Percentiles rank a stretch among this genome's conserved stretches.
phyloP scores from a whole-genome alignment of 2,888 invertebrate species.

The Artemia sinica region DNA sequence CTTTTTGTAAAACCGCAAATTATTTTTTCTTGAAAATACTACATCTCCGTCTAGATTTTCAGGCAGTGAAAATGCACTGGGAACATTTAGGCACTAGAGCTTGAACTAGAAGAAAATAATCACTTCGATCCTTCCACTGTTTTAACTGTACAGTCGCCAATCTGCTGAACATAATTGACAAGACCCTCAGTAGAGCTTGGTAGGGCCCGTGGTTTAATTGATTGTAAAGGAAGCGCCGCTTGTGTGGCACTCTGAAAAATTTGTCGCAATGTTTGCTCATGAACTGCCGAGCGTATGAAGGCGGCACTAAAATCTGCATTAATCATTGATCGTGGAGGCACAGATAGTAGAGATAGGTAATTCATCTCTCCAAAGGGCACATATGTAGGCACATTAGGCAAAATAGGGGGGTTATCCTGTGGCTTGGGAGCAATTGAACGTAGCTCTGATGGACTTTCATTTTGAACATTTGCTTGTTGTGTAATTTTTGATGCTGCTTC shows the following conservation, averaged over 20 bases:
- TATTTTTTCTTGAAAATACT: too few relatives aligned
- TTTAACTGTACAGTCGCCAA: constrained; percentile 5
- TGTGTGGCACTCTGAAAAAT: constrained; percentile 1
- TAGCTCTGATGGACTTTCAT: not conserved
- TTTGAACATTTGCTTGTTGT: constrained; percentile 6
- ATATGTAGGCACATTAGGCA: constrained; percentile 3
- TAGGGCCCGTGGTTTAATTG: not conserved
- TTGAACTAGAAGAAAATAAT: not conserved
- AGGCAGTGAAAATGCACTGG: constrained; percentile 12
- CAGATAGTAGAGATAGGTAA: constrained; percentile 20
- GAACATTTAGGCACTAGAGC: not conserved
- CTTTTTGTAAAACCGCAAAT: not conserved
- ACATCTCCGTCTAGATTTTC: not conserved
- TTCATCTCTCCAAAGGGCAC: constrained; percentile 20
- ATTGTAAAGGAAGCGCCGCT: not conserved
- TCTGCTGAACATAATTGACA: not conserved
- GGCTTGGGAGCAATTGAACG: constrained; percentile 14
- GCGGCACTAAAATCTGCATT: constrained; percentile 12
- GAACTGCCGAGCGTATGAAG: constrained; percentile 9
- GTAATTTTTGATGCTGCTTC: not conserved
- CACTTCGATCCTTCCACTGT: constrained; percentile 3
- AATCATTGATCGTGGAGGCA: constrained; percentile 20
- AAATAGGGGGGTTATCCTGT: constrained; percentile 15
- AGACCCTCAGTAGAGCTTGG: constrained; percentile 4
- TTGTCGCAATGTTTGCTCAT: constrained; percentile 10